Conservation (phyloP, 2,888 invertebrate genomes). For the Ashinkailepas kermadecensis region DNA sequence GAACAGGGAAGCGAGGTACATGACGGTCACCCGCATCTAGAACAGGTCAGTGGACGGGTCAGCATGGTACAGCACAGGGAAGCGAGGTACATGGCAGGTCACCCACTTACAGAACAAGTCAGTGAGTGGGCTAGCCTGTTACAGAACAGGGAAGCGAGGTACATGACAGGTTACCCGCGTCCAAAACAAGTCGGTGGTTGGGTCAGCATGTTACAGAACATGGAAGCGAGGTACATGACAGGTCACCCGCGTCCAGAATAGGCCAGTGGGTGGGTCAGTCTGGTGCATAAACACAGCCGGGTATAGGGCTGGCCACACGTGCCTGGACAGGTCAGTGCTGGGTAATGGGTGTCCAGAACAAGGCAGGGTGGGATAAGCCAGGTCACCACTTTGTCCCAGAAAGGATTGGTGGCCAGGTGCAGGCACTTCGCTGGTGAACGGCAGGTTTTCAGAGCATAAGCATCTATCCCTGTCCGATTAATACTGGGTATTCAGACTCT, state of each 20-base stretch:
- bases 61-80: background rate
- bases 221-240: background rate
- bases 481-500: too few species aligned
- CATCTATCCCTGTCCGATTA: too few species aligned
- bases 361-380: background rate
- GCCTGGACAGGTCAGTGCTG: too few species aligned
- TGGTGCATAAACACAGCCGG: too few species aligned
- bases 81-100: background rate
- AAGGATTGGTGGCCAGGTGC: background rate
- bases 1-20: too few species aligned
- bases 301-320: too few species aligned
- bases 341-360: background rate
- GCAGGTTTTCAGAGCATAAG: too few species aligned
- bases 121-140: background rate
- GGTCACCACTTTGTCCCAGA: background rate
- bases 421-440: too few species aligned
- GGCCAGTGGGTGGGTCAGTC: background rate
- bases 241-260: conserved; percentile 2
- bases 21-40: background rate
- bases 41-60: background rate
- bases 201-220: too few species aligned
- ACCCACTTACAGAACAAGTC: conserved; percentile 5
- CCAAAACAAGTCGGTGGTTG: background rate
- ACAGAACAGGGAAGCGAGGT: background rate
- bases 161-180: background rate